phyloP scores from a whole-genome alignment of 2,888 invertebrate genomes.

The Hydropsyche betteni region DNA sequence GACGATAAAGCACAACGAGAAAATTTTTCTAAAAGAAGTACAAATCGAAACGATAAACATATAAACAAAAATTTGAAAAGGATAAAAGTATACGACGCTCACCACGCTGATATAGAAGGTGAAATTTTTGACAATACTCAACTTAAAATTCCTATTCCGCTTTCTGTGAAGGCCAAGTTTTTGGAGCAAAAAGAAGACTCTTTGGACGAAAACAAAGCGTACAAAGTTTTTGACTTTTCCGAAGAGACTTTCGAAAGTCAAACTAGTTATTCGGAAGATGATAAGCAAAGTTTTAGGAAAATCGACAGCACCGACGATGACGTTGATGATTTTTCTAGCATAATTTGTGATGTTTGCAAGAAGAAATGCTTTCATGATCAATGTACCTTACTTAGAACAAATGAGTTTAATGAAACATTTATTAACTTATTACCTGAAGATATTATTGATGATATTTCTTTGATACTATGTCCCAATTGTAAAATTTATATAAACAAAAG shows the following conservation, averaged over 20 bases:
- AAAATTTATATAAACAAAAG: slow-evolving; percentile 24
- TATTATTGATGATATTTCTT: slow-evolving; percentile 2
- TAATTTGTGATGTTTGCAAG: slow-evolving; percentile 15
- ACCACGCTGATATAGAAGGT: not conserved
- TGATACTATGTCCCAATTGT: slow-evolving; percentile 17
- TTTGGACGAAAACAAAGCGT: not conserved
- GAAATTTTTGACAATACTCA: slow-evolving; percentile 24
- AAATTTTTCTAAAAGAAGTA: not conserved
- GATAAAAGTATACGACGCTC: slow-evolving; percentile 8
- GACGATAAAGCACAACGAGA: not conserved
- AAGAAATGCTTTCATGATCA: slow-evolving; percentile 12
- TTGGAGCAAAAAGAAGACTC: slow-evolving; percentile 9
- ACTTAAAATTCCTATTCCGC: slow-evolving; percentile 17
- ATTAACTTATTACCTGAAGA: slow-evolving; percentile 13
- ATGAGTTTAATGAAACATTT: slow-evolving; percentile 18
- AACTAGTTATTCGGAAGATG: not conserved
- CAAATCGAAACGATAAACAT: not conserved
- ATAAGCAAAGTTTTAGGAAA: slow-evolving; percentile 3
- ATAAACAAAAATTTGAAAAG: not conserved
- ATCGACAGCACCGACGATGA: not conserved
- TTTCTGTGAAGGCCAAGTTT: not conserved
- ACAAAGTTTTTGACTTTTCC: slow-evolving; percentile 1
- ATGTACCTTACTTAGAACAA: slow-evolving; percentile 14
- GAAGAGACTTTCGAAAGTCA: not conserved
- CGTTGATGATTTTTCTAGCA: slow-evolving; percentile 18